These are phyloP conservation scores for Muntiacus muntjak DNA, from an alignment of 2,113 vertebrate genomes.

Conservation along the genomic window DNA sequence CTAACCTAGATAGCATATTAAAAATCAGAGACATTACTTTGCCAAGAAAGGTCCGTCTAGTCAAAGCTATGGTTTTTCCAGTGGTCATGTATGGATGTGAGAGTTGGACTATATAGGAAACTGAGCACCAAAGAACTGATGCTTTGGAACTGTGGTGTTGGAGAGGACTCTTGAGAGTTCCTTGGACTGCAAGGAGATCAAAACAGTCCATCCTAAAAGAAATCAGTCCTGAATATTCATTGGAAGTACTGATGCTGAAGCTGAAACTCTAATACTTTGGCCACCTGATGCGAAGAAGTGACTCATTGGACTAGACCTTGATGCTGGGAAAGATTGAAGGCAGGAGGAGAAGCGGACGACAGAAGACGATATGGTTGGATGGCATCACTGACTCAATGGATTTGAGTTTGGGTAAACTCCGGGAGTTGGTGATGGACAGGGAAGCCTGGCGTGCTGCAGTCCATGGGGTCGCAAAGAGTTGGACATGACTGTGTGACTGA, in stretches of 20 bases:
- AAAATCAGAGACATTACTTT: neutral
- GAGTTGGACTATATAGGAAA: neutral
- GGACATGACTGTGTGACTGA: accelerated
- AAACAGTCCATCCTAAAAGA: neutral
- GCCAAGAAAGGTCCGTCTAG: neutral
- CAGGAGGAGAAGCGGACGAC: neutral
- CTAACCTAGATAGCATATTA: neutral
- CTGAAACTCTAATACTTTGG: neutral
- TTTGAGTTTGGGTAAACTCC: neutral
- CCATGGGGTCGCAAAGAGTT: neutral
- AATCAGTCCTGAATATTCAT: neutral
- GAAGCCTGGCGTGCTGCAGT: neutral
- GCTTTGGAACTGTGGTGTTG: neutral
- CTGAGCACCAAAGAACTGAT: neutral
- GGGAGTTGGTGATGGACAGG: neutral
- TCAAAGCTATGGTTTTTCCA: neutral
- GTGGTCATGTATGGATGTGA: neutral
- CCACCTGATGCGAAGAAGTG: neutral
- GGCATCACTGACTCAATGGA: neutral
- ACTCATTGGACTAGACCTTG: neutral
- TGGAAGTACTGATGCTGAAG: neutral
- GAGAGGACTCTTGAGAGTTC: neutral
- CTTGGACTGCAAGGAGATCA: neutral
- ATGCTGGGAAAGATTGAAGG: neutral
- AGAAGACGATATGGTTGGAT: neutral